Percentiles rank a stretch among this genome's conserved stretches.
phyloP scores from a whole-genome alignment of 2,797 vertebrate species.

The Alcedo atthis region DNA sequence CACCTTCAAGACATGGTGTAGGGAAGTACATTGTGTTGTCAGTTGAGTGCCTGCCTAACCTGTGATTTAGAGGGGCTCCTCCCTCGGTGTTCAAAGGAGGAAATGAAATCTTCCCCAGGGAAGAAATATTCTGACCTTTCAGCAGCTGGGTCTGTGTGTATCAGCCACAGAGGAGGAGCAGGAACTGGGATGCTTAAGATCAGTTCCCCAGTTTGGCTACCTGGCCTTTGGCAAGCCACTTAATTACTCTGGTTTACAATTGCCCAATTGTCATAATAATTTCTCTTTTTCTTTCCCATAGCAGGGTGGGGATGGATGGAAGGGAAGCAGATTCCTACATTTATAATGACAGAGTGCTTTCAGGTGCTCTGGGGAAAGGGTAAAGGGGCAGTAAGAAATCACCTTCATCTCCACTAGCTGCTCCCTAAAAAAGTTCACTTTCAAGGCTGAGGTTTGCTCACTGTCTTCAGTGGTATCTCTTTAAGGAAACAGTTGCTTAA shows the following conservation, averaged over 20 bases:
- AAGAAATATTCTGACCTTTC: slow-evolving; percentile 39
- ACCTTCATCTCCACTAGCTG: not conserved
- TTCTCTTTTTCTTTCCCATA: slow-evolving; percentile 35
- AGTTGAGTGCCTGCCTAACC: slow-evolving; percentile 48
- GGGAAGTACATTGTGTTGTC: slow-evolving; percentile 48
- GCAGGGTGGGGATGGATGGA: slow-evolving; percentile 37
- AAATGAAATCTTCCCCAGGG: slow-evolving; percentile 63
- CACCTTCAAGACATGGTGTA: slow-evolving; percentile 55
- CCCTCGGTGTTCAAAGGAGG: slow-evolving; percentile 57
- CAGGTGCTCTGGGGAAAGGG: slow-evolving; percentile 19
- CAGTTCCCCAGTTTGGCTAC: slow-evolving; percentile 41
- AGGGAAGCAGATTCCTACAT: slow-evolving; percentile 45
- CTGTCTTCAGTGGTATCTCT: not conserved
- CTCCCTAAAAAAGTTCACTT: not conserved
- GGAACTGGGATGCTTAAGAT: not conserved
- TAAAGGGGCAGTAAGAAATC: slow-evolving; percentile 8
- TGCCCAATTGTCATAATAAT: slow-evolving; percentile 51
- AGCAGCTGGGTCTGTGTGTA: not conserved
- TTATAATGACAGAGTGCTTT: slow-evolving; percentile 14
- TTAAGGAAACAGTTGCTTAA: not conserved
- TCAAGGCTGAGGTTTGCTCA: not conserved
- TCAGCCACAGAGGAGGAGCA: not conserved
- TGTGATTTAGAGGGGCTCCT: slow-evolving; percentile 66
- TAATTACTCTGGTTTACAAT: slow-evolving; percentile 37
- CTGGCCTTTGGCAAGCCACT: slow-evolving; percentile 47